phyloP scores from a whole-genome alignment of 2,888 invertebrate species.

The Drosophila diplacantha region DNA sequence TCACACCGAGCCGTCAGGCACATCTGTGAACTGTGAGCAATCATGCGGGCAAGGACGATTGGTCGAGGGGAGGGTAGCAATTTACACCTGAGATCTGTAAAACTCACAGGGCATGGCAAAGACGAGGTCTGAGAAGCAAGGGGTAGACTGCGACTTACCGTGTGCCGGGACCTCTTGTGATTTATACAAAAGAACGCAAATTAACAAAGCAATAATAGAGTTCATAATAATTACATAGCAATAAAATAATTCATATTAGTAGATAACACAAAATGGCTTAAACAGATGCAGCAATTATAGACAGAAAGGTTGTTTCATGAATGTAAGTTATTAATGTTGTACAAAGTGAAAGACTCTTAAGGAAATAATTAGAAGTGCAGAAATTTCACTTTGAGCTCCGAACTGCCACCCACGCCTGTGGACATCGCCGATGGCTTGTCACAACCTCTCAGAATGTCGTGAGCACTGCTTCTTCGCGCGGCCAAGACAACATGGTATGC shows the following conservation, averaged over 20 bases:
- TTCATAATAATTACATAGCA: too few relatives aligned
- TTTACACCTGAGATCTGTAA: conserved; percentile 64
- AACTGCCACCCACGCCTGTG: conserved; percentile 12
- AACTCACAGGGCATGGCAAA: conserved; percentile 51
- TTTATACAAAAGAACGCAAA: neutral
- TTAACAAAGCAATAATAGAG: too few relatives aligned
- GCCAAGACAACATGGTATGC: conserved; percentile 21
- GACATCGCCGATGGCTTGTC: conserved; percentile 6
- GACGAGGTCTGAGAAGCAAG: neutral
- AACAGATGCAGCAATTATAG: neutral
- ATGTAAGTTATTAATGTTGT: too few relatives aligned
- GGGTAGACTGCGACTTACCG: conserved; percentile 38
- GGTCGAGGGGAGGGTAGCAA: conserved; percentile 42
- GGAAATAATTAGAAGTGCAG: too few relatives aligned
- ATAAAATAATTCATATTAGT: too few relatives aligned
- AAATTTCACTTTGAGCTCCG: neutral
- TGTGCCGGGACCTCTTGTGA: neutral
- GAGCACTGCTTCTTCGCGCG: neutral
- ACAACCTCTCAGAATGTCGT: conserved; percentile 3
- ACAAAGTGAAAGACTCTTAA: too few relatives aligned
- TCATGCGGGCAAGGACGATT: conserved; percentile 21
- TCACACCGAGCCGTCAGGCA: neutral
- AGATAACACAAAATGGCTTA: neutral
- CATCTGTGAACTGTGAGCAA: conserved; percentile 9
- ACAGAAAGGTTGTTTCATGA: neutral